Conservation (phyloP, 2,888 invertebrate species). For the Marronus borbonicus region DNA sequence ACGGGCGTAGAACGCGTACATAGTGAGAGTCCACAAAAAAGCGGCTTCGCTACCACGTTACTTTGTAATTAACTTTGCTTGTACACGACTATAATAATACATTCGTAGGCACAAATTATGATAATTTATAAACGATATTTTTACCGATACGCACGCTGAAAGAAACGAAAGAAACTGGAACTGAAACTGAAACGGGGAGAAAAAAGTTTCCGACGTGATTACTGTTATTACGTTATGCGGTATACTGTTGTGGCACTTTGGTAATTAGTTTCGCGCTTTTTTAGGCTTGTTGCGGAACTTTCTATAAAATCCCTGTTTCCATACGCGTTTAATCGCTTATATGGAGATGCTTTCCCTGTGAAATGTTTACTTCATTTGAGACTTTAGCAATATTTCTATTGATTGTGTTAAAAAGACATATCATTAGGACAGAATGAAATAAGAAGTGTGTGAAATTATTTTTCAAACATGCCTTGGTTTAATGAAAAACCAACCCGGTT, state of each 20-base stretch:
- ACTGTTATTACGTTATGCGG: conserved; percentile 21
- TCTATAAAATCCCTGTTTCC: too few species aligned
- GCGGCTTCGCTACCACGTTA: conserved; percentile 2
- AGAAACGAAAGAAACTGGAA: conserved; percentile 4
- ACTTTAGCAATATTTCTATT: too few species aligned
- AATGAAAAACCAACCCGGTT: too few species aligned
- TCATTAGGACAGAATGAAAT: too few species aligned
- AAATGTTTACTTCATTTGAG: too few species aligned
- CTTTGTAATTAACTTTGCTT: conserved; percentile 55
- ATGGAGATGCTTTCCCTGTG: conserved; percentile 61
- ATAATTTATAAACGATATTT: conserved; percentile 46
- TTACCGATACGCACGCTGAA: conserved; percentile 27
- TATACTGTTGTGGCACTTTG: conserved; percentile 1
- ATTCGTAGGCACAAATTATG: conserved; percentile 44
- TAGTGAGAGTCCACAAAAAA: conserved; percentile 3
- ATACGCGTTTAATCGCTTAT: not conserved
- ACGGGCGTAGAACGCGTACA: not conserved
- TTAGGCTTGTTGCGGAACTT: not conserved
- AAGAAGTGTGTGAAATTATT: too few species aligned
- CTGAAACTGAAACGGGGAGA: conserved; percentile 10
- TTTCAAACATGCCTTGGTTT: too few species aligned
- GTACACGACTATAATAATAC: conserved; percentile 50
- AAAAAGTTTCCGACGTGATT: conserved; percentile 18
- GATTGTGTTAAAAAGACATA: too few species aligned
- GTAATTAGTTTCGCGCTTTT: conserved; percentile 1